Conservation (phyloP, 2,797 vertebrate genomes). For the Acipenser transmontanus region DNA sequence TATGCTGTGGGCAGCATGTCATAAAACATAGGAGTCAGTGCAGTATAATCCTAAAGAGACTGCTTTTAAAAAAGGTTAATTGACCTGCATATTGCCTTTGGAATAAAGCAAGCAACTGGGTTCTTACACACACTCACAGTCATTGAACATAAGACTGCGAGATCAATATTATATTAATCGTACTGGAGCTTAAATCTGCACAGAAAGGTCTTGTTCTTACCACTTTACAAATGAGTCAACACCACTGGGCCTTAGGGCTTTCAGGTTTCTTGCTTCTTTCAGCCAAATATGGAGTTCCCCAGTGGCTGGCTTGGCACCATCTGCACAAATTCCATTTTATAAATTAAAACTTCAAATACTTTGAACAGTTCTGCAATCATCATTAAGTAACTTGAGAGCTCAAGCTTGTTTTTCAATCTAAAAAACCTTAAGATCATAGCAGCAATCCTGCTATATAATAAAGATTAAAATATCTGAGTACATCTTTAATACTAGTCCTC, state of each 20-base stretch:
- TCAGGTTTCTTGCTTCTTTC: conserved; percentile 20
- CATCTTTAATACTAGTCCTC: too few species aligned
- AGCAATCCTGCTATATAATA: too few species aligned
- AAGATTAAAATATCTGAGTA: too few species aligned
- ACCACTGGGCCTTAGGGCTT: conserved; percentile 25
- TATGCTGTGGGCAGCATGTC: conserved; percentile 7
- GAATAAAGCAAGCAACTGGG: neutral
- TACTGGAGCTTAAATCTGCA: conserved; percentile 4
- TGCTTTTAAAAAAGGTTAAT: conserved; percentile 16
- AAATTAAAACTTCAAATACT: conserved; percentile 13
- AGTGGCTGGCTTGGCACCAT: conserved; percentile 20
- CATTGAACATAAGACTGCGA: neutral
- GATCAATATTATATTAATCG: conserved; percentile 29
- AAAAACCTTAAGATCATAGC: too few species aligned
- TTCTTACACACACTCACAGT: neutral
- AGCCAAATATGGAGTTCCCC: conserved; percentile 39
- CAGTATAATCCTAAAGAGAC: neutral
- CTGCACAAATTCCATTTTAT: conserved; percentile 21
- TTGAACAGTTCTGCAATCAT: too few species aligned
- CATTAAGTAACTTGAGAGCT: too few species aligned
- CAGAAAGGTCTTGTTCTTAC: conserved; percentile 23
- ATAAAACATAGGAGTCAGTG: neutral
- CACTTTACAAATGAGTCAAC: conserved; percentile 41
- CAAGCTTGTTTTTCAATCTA: too few species aligned
- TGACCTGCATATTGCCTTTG: conserved; percentile 21